phyloP scores from a whole-genome alignment of 2,797 vertebrate genomes.

The Gymnoscopelus braueri region DNA sequence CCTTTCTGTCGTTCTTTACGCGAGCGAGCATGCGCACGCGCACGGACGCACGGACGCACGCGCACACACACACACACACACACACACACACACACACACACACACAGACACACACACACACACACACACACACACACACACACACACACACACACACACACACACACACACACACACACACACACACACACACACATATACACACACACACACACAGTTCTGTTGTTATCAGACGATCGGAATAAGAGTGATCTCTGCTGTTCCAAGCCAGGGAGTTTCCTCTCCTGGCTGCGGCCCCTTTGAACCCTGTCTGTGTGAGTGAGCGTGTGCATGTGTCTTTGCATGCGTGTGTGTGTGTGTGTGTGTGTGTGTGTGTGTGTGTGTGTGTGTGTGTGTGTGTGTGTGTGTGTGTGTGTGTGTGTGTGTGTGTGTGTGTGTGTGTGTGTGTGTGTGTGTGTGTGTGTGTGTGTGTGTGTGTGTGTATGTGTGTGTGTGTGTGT shows the following conservation, averaged over 20 bases:
- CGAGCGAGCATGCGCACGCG: too few species aligned
- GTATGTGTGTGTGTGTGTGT: conserved; percentile 30
- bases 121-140: background rate
- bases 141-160: conserved; percentile 4
- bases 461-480: conserved; percentile 3
- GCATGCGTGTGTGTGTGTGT: conserved; percentile 25
- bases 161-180: conserved; percentile 18
- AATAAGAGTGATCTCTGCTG: conserved; percentile 58
- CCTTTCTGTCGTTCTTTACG: background rate
- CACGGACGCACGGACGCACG: too few species aligned
- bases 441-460: conserved; percentile 22
- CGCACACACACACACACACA: background rate
- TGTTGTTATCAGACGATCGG: conserved; percentile 59
- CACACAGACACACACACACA: background rate
- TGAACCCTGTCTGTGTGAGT: conserved; percentile 20
- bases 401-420: conserved; percentile 15
- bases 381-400: background rate
- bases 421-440: conserved; percentile 26
- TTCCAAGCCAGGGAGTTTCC: conserved; percentile 64
- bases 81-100: too few species aligned
- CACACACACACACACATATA: conserved; percentile 6
- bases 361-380: background rate
- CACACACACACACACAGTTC: conserved; percentile 10
- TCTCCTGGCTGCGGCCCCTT: conserved; percentile 36
- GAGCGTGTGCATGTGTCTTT: conserved; percentile 26